Conservation (phyloP, 2,797 vertebrate genomes). For the Mormyrus hasselquistii region DNA sequence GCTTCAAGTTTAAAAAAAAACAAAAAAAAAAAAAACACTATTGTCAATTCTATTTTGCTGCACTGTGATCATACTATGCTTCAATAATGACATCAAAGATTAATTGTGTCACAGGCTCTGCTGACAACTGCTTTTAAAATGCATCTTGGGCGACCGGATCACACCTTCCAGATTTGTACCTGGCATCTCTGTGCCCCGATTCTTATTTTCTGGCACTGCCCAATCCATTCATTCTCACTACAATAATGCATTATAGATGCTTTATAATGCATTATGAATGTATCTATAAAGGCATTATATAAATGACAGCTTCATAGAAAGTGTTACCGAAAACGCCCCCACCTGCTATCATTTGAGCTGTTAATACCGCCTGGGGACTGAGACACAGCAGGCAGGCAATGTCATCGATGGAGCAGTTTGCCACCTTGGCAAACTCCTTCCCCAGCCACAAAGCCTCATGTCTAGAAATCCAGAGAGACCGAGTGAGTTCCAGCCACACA, state of each 20-base stretch:
- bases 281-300: neutral
- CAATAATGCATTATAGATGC: neutral
- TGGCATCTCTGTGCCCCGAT: neutral
- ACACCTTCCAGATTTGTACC: neutral
- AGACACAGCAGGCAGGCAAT: conserved; percentile 62
- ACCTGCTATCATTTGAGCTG: conserved; percentile 67
- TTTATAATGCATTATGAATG: neutral
- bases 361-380: conserved; percentile 51
- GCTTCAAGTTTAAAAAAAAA: neutral
- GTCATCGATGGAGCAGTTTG: conserved; percentile 60
- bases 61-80: neutral
- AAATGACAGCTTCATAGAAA: neutral
- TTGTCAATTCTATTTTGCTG: neutral
- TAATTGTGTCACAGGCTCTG: neutral
- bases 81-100: neutral
- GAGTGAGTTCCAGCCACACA: neutral
- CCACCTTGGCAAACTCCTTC: conserved; percentile 56
- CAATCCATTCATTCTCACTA: neutral
- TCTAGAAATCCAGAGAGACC: conserved; percentile 37
- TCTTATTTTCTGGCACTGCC: neutral
- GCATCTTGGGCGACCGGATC: neutral
- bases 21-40: neutral
- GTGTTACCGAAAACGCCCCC: conserved; percentile 24
- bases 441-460: conserved; percentile 62
- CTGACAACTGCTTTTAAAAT: neutral